A percentile compares a stretch with the other conserved stretches of the same genome.
Evolutionary conservation across 2,888 invertebrate species (phyloP).

Genomic region (Hartigia nigra): DNA sequence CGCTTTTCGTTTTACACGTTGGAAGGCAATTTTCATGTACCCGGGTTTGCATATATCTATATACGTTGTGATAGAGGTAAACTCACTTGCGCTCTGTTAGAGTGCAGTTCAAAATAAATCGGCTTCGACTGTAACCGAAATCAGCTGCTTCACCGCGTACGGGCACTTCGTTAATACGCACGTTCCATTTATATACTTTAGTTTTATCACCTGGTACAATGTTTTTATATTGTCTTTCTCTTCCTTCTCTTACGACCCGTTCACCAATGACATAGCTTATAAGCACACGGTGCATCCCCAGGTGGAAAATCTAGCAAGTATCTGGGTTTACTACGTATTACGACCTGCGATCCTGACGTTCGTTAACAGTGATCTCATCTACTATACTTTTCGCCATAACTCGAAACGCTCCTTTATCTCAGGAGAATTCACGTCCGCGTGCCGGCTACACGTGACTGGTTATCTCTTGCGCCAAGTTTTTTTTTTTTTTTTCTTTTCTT

Average conservation of each 20-base stretch:
- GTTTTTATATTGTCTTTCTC: too few relatives aligned
- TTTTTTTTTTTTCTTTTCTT: slow-evolving; percentile 1
- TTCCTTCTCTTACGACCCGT: background rate
- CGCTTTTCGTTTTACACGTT: background rate
- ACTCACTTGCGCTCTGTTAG: background rate
- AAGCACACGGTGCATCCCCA: background rate
- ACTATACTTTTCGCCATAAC: background rate
- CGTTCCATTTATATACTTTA: background rate
- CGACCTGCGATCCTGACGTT: background rate
- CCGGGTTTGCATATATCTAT: background rate
- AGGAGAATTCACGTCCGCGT: background rate
- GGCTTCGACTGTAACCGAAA: background rate
- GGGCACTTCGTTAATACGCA: background rate
- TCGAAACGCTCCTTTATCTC: background rate
- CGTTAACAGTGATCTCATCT: background rate
- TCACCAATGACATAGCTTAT: background rate
- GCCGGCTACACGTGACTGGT: slow-evolving; percentile 13
- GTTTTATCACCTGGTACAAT: background rate
- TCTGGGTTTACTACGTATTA: background rate
- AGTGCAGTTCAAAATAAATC: background rate
- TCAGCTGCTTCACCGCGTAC: background rate
- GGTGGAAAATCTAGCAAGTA: background rate
- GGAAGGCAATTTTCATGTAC: background rate
- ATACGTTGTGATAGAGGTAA: background rate
- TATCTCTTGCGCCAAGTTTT: slow-evolving; percentile 10